phyloP scores from a whole-genome alignment of 2,113 vertebrate species.

The Phyllostomus hastatus region DNA sequence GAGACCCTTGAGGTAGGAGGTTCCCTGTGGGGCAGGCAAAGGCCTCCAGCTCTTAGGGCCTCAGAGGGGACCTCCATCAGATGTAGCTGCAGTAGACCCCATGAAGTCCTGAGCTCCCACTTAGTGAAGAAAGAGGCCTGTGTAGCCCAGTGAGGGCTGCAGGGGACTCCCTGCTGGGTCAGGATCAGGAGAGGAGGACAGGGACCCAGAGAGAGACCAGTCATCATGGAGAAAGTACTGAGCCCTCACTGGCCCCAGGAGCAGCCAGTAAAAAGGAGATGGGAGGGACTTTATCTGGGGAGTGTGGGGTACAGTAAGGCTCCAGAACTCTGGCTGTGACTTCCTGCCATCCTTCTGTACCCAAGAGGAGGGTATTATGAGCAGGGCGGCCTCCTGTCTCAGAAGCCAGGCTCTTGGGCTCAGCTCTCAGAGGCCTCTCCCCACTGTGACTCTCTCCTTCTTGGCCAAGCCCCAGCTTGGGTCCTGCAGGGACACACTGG shows the following conservation, averaged over 20 bases:
- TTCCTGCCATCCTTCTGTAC: fast-evolving
- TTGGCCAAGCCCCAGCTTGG: neutral
- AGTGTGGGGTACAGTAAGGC: fast-evolving
- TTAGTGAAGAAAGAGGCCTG: neutral
- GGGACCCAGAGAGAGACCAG: neutral
- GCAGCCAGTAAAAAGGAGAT: neutral
- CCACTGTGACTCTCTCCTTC: neutral
- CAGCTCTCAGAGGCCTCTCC: neutral
- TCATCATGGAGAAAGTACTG: neutral
- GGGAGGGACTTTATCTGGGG: too few relatives aligned
- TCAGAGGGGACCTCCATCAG: neutral
- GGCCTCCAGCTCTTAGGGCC: neutral
- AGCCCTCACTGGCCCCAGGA: neutral
- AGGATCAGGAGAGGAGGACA: neutral
- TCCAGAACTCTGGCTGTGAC: neutral
- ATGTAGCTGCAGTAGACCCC: neutral
- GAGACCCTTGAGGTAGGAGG: too few relatives aligned
- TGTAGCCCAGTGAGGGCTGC: neutral
- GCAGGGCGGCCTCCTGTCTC: neutral
- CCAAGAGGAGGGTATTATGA: neutral
- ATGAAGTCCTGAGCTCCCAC: neutral
- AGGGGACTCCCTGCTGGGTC: neutral
- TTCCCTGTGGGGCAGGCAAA: neutral
- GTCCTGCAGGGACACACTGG: neutral
- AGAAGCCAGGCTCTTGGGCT: neutral